phyloP scores from a whole-genome alignment of 2,888 invertebrate species.

The Buathra laborator region DNA sequence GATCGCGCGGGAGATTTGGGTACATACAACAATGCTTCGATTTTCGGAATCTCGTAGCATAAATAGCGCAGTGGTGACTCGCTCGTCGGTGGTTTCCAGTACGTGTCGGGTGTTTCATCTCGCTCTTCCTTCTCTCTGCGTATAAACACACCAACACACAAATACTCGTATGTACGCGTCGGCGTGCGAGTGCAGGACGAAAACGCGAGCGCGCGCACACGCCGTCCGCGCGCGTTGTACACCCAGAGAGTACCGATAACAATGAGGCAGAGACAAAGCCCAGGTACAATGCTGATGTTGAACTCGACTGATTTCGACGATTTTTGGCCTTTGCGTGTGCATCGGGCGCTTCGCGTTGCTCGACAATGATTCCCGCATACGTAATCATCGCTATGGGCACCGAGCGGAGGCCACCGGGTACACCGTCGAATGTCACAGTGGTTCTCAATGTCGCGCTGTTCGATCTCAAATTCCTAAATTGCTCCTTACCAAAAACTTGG shows the following conservation, averaged over 20 bases:
- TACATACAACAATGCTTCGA: constrained; percentile 72
- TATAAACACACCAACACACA: constrained; percentile 33
- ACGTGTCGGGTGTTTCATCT: constrained; percentile 45
- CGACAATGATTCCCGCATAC: constrained; percentile 84
- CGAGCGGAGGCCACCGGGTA: constrained; percentile 69
- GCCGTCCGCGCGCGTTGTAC: constrained; percentile 69
- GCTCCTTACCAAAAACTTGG: background rate
- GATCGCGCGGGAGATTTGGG: constrained; percentile 55
- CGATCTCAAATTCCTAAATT: background rate
- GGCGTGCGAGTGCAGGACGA: constrained; percentile 69
- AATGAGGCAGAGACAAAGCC: constrained; percentile 84
- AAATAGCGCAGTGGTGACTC: constrained; percentile 72
- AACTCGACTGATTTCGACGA: constrained; percentile 85
- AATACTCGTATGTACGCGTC: constrained; percentile 47
- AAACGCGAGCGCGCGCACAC: constrained; percentile 13
- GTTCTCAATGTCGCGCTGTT: constrained; percentile 72
- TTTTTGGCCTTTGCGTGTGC: constrained; percentile 84
- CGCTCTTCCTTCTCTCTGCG: constrained; percentile 1
- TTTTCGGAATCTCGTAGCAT: constrained; percentile 75
- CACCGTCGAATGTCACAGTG: constrained; percentile 72
- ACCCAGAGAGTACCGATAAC: constrained; percentile 80
- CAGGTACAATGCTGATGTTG: constrained; percentile 84
- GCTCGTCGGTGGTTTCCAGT: constrained; percentile 56
- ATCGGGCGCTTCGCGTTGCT: constrained; percentile 79
- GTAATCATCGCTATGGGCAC: constrained; percentile 82